phyloP scores from a whole-genome alignment of 2,888 invertebrate genomes.

The Epicampocera succincta region DNA sequence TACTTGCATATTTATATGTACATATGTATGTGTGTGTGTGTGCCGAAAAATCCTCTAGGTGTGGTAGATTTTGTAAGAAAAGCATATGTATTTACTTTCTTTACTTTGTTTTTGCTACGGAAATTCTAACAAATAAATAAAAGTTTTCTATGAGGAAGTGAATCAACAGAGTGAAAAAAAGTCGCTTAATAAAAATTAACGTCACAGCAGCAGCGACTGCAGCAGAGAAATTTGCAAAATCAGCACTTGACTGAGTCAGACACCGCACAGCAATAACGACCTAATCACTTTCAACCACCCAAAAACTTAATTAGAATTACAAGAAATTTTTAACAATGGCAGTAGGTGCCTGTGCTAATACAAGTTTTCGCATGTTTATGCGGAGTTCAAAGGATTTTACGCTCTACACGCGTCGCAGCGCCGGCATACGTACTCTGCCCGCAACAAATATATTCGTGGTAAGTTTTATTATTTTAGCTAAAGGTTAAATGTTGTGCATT shows the following conservation, averaged over 20 bases:
- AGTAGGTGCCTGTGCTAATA: slow-evolving; percentile 84
- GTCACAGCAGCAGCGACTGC: background rate
- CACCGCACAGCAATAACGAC: background rate
- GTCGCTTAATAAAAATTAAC: background rate
- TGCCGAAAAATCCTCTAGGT: slow-evolving; percentile 17
- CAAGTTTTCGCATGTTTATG: slow-evolving; percentile 84
- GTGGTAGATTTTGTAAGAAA: slow-evolving; percentile 39
- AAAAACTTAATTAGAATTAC: background rate
- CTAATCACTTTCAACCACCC: background rate
- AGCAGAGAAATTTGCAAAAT: background rate
- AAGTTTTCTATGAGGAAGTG: background rate
- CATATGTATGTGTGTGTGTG: too few relatives aligned
- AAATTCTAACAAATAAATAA: background rate
- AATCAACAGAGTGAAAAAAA: slow-evolving; percentile 28
- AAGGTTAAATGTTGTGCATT: background rate
- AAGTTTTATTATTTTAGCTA: slow-evolving; percentile 35
- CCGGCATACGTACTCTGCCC: slow-evolving; percentile 79
- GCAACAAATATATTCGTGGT: slow-evolving; percentile 61
- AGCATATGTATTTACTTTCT: background rate
- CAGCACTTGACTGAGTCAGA: background rate
- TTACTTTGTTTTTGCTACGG: background rate
- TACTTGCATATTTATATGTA: too few relatives aligned
- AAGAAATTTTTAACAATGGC: slow-evolving; percentile 81
- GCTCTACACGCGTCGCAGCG: slow-evolving; percentile 75
- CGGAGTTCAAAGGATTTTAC: slow-evolving; percentile 84